Evolutionary conservation across 1,140 invertebrate genomes (phyloP).

Genomic region (Helicoverpa zea): DNA sequence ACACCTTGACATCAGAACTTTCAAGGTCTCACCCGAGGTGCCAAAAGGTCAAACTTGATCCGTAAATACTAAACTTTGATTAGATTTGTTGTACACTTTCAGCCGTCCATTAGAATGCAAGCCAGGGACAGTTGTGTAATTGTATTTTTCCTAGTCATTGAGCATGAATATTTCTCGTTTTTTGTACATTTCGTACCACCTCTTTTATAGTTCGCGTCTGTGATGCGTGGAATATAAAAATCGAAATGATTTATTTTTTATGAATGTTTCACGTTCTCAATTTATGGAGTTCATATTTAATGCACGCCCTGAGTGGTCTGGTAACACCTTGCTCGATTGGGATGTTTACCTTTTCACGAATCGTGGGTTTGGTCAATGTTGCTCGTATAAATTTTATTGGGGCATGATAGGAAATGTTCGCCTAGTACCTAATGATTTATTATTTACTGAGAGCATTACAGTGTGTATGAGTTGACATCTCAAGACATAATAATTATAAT

Average conservation of each 20-base stretch:
- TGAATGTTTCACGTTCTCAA: slow-evolving; percentile 39
- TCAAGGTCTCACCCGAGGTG: slow-evolving; percentile 28
- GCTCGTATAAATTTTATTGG: slow-evolving; percentile 19
- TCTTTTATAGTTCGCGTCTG: slow-evolving; percentile 51
- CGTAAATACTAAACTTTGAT: slow-evolving; percentile 60
- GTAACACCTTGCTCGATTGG: slow-evolving; percentile 14
- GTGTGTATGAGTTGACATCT: no score
- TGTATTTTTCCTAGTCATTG: slow-evolving; percentile 67
- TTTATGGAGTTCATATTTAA: slow-evolving; percentile 46
- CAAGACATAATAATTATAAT: no score
- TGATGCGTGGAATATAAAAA: slow-evolving; percentile 53
- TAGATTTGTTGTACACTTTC: slow-evolving; percentile 56
- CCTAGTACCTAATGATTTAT: neutral
- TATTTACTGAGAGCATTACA: neutral
- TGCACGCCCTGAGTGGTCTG: slow-evolving; percentile 3
- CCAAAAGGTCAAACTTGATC: slow-evolving; percentile 18
- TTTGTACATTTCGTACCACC: slow-evolving; percentile 40
- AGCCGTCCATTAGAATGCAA: slow-evolving; percentile 61
- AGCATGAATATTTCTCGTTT: slow-evolving; percentile 53
- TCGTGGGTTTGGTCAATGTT: slow-evolving; percentile 13
- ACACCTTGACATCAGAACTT: slow-evolving; percentile 36
- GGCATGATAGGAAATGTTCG: neutral
- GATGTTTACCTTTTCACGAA: slow-evolving; percentile 7
- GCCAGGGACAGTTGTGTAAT: slow-evolving; percentile 59
- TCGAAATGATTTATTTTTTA: slow-evolving; percentile 50